These are phyloP conservation scores for Tachina fera DNA, from an alignment of 2,888 invertebrate genomes.

Conservation along the genomic window DNA sequence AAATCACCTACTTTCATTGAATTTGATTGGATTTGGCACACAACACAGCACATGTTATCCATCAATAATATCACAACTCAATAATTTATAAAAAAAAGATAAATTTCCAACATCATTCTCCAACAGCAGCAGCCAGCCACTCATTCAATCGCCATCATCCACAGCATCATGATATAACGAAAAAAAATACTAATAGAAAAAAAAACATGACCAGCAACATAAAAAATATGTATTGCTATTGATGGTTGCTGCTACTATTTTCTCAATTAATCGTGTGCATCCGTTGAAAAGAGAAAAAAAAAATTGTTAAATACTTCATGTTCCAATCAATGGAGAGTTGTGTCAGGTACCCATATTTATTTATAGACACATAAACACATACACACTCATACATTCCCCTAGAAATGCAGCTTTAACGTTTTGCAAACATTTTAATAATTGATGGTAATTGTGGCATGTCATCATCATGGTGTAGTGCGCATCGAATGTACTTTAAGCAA, in stretches of 20 bases:
- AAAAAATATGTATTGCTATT: constrained; percentile 22
- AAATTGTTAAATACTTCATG: constrained; percentile 33
- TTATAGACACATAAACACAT: constrained; percentile 4
- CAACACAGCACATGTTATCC: constrained; percentile 70
- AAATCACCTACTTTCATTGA: constrained; percentile 71
- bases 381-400: neutral
- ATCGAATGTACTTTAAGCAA: constrained; percentile 22
- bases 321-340: constrained; percentile 54
- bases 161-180: constrained; percentile 17
- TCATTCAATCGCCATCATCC: constrained; percentile 53
- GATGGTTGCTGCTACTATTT: constrained; percentile 41
- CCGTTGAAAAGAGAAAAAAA: constrained; percentile 35
- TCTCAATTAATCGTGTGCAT: constrained; percentile 62
- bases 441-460: constrained; percentile 69
- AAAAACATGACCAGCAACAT: constrained; percentile 54
- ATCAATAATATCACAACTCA: constrained; percentile 69
- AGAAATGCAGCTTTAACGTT: constrained; percentile 44
- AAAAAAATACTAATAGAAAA: neutral
- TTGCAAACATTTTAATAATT: constrained; percentile 63
- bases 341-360: constrained; percentile 46
- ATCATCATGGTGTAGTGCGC: constrained; percentile 44
- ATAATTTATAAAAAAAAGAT: constrained; percentile 33
- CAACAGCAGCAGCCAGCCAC: constrained; percentile 47
- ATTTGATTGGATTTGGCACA: constrained; percentile 69
- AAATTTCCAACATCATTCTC: constrained; percentile 35